Evolutionary conservation across 2,113 vertebrate genomes (phyloP).

Genomic region (Pterocles orientalis): DNA sequence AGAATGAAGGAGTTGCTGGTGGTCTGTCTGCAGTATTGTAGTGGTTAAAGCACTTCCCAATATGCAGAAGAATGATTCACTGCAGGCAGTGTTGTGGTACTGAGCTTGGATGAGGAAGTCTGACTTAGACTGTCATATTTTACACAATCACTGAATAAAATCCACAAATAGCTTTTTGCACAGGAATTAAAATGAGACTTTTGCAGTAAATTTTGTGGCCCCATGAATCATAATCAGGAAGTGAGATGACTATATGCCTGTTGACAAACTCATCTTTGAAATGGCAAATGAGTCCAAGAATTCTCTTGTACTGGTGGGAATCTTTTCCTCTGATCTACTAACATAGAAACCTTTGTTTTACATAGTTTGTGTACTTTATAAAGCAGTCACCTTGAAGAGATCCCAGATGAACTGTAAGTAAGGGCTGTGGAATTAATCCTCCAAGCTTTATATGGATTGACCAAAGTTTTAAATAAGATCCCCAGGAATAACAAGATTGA

Average conservation of each 20-base stretch:
- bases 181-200: background rate
- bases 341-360: background rate
- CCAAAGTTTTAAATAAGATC: background rate
- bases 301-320: background rate
- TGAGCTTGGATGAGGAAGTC: slow-evolving; percentile 4
- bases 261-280: background rate
- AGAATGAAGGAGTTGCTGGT: background rate
- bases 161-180: background rate
- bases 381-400: background rate
- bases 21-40: background rate
- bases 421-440: background rate
- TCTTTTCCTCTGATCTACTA: background rate
- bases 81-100: background rate
- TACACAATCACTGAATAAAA: background rate
- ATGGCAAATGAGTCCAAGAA: background rate
- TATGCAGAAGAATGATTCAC: background rate
- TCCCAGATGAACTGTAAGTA: background rate
- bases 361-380: background rate
- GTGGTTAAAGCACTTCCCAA: background rate
- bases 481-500: background rate
- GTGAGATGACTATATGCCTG: rapidly evolving
- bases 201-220: background rate
- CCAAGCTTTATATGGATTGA: background rate
- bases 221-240: background rate
- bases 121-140: background rate